Evolutionary conservation across 2,113 vertebrate genomes (phyloP).

Genomic region (Leiothrix lutea): DNA sequence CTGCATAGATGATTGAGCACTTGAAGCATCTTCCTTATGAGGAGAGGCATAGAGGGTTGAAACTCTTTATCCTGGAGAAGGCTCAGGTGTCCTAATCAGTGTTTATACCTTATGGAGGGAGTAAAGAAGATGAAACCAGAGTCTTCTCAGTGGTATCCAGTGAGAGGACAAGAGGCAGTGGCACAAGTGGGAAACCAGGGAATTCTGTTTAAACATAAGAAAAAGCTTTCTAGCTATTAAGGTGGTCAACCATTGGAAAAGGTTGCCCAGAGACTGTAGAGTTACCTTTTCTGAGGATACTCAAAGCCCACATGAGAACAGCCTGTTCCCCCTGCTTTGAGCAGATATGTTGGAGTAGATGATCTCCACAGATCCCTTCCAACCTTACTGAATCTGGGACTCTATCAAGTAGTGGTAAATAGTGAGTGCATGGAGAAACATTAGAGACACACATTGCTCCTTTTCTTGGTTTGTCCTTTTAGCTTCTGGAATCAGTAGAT

Average conservation of each 20-base stretch:
- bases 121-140: background rate
- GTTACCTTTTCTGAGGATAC: background rate
- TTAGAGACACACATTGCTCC: background rate
- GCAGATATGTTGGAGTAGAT: background rate
- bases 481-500: background rate
- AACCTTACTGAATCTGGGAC: background rate
- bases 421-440: background rate
- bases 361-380: background rate
- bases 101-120: background rate
- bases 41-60: background rate
- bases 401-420: background rate
- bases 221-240: background rate
- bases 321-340: background rate
- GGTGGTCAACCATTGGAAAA: background rate
- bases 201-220: background rate
- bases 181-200: background rate
- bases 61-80: background rate
- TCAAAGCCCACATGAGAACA: background rate
- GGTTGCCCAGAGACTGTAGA: background rate
- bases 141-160: background rate
- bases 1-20: background rate
- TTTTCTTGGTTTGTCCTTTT: background rate
- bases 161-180: background rate
- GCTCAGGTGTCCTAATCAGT: background rate
- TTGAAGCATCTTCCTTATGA: background rate